A percentile compares a stretch with the other conserved stretches of the same genome.
phyloP scores from a whole-genome alignment of 2,888 invertebrate genomes.

The Geophilus truncorum region DNA sequence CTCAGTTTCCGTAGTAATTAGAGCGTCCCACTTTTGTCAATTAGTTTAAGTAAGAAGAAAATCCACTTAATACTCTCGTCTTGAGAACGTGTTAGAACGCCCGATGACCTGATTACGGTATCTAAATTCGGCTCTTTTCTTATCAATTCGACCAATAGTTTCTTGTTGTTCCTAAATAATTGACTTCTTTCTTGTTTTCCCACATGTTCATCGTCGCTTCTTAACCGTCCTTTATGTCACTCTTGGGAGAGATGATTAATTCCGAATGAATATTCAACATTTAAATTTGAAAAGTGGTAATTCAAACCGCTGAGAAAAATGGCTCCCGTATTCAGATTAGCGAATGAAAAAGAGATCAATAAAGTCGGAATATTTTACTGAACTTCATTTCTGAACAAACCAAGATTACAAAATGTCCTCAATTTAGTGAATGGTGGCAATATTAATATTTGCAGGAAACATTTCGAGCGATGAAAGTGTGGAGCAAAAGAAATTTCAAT shows the following conservation, averaged over 20 bases:
- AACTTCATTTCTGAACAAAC: constrained; percentile 3
- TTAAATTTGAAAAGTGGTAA: constrained; percentile 1
- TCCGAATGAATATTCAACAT: background rate
- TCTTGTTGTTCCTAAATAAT: background rate
- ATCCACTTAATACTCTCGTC: constrained; percentile 11
- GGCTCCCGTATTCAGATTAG: background rate
- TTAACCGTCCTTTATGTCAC: background rate
- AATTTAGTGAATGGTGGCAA: background rate
- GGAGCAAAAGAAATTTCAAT: background rate
- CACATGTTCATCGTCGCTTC: background rate
- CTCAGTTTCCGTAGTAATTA: background rate
- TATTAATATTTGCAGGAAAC: background rate
- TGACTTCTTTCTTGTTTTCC: background rate
- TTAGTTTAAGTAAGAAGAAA: constrained; percentile 20
- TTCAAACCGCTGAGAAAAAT: background rate
- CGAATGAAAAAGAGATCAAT: background rate
- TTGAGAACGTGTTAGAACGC: background rate
- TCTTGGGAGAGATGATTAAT: background rate
- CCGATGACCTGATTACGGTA: constrained; percentile 20
- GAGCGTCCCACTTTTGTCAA: constrained; percentile 6
- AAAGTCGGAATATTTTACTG: background rate
- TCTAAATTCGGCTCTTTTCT: background rate
- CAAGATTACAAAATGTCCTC: background rate
- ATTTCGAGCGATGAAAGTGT: background rate
- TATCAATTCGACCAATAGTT: background rate